phyloP scores from a whole-genome alignment of 2,797 vertebrate genomes.

The Pangasius djambal region DNA sequence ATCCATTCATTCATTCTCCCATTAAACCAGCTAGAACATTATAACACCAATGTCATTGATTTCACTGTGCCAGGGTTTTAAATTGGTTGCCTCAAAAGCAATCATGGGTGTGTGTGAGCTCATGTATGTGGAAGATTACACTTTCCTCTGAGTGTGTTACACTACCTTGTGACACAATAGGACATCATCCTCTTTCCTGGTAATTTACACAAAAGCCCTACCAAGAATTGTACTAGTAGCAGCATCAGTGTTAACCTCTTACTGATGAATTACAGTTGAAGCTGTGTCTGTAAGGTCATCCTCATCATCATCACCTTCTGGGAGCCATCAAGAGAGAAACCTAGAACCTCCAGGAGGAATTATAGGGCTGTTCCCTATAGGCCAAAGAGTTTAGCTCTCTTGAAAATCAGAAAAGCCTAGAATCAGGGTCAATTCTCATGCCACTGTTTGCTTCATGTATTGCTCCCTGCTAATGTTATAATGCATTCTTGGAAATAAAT shows the following conservation, averaged over 20 bases:
- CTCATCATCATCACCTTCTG: not conserved
- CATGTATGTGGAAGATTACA: too few relatives aligned
- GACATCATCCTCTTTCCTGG: not conserved
- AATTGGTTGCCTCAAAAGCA: not conserved
- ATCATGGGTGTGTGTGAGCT: too few relatives aligned
- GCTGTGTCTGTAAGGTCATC: not conserved
- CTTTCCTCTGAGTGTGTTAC: too few relatives aligned
- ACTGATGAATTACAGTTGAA: not conserved
- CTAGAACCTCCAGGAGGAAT: not conserved
- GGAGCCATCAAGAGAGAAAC: not conserved
- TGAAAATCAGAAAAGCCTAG: not conserved
- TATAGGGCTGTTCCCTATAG: not conserved
- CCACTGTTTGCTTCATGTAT: not conserved
- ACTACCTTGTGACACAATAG: not conserved
- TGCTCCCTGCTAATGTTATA: not conserved
- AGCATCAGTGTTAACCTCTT: not conserved
- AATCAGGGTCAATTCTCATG: not conserved
- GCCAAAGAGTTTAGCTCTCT: not conserved
- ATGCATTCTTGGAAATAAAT: conserved; percentile 1
- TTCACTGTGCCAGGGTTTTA: not conserved
- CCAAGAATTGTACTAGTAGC: not conserved
- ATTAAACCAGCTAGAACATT: not conserved
- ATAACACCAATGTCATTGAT: not conserved
- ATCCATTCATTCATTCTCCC: not conserved
- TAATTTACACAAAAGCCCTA: not conserved